Conservation (phyloP, 1,140 invertebrate species). For the Cotesia glomerata region DNA sequence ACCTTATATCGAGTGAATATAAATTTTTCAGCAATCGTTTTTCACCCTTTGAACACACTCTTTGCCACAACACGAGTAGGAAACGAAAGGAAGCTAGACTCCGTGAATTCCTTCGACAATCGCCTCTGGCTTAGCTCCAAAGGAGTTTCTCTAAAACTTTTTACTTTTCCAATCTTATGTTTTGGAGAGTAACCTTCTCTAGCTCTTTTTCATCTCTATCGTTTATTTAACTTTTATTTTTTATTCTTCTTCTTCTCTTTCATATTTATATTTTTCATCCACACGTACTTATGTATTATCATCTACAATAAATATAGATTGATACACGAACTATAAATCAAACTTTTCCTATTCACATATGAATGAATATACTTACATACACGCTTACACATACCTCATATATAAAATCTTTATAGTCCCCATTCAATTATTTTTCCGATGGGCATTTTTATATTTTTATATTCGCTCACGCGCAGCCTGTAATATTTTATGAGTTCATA, state of each 20-base stretch:
- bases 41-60: constrained; percentile 10
- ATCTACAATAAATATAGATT: no score
- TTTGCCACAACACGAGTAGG: not conserved
- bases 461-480: no score
- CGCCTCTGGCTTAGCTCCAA: constrained; percentile 43
- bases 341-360: no score
- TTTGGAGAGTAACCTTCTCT: constrained; percentile 22
- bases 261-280: not conserved
- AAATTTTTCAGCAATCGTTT: constrained; percentile 7
- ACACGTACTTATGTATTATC: no score
- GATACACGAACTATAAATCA: no score
- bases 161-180: constrained; percentile 39
- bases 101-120: constrained; percentile 43
- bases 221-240: not conserved
- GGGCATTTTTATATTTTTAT: no score
- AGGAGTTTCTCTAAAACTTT: constrained; percentile 38
- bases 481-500: no score
- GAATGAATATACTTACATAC: no score
- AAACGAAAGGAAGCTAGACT: constrained; percentile 21
- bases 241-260: not conserved
- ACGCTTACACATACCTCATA: no score
- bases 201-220: constrained; percentile 2
- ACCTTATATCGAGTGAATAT: not conserved
- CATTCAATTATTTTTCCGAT: no score
- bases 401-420: no score